These are phyloP conservation scores for Prunella himalayana DNA, from an alignment of 2,113 vertebrate species.

Conservation along the genomic window DNA sequence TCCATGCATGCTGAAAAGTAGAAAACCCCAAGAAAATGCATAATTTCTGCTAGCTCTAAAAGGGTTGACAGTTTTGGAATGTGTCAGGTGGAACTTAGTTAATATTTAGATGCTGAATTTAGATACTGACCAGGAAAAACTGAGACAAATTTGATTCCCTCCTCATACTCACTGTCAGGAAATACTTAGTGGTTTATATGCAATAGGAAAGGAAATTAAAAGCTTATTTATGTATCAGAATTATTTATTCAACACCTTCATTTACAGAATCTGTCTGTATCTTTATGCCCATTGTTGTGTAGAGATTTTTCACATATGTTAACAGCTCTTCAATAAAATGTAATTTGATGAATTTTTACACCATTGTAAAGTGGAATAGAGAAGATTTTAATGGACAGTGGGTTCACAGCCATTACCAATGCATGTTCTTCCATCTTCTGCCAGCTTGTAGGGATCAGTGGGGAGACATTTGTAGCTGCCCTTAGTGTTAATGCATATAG, in stretches of 20 bases:
- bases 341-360: neutral
- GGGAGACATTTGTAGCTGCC: constrained; percentile 70
- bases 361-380: neutral
- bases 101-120: neutral
- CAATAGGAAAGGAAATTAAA: neutral
- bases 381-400: neutral
- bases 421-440: constrained; percentile 64
- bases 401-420: constrained; percentile 36
- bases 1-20: neutral
- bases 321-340: neutral
- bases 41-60: neutral
- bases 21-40: neutral
- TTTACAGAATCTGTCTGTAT: neutral
- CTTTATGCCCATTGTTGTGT: neutral
- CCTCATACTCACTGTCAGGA: neutral
- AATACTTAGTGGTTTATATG: neutral
- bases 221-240: neutral
- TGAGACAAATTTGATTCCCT: neutral
- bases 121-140: neutral
- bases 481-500: constrained; percentile 68
- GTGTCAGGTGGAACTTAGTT: neutral
- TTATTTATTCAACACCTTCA: neutral
- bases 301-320: neutral
- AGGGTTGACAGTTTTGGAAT: neutral
- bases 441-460: constrained; percentile 37